Evolutionary conservation across 2,888 invertebrate genomes (phyloP).

Genomic region (Caenorhabditis sp.): DNA sequence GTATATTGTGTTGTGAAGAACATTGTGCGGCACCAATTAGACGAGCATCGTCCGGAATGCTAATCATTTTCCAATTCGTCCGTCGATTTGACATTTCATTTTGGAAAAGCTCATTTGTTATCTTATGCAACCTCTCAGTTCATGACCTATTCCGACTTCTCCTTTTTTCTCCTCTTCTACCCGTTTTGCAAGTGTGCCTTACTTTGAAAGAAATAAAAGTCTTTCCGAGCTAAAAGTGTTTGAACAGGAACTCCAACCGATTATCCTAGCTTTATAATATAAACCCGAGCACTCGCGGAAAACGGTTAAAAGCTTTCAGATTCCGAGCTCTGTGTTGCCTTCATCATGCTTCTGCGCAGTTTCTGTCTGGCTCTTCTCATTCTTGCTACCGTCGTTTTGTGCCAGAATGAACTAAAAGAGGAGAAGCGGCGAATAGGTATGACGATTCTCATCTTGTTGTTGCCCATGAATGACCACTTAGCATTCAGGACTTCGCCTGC

Average conservation of each 20-base stretch:
- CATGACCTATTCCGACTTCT: slow-evolving; percentile 30
- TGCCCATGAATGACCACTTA: background rate
- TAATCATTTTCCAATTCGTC: slow-evolving; percentile 19
- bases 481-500: slow-evolving; percentile 52
- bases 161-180: background rate
- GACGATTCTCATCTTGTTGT: no score
- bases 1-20: slow-evolving; percentile 41
- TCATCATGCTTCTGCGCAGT: slow-evolving; percentile 27
- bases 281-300: background rate
- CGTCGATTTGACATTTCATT: slow-evolving; percentile 30
- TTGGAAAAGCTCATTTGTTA: slow-evolving; percentile 17
- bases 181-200: no score
- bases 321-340: background rate
- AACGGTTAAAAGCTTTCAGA: slow-evolving; percentile 26
- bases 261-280: slow-evolving; percentile 24
- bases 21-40: slow-evolving; percentile 41
- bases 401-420: slow-evolving; percentile 13
- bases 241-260: slow-evolving; percentile 26
- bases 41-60: slow-evolving; percentile 15
- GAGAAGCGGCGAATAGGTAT: slow-evolving; percentile 46
- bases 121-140: slow-evolving; percentile 34
- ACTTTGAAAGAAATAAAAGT: no score
- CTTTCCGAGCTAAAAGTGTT: slow-evolving; percentile 4
- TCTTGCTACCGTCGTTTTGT: slow-evolving; percentile 22
- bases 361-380: slow-evolving; percentile 25